Base-by-base conservation (phyloP, 2,797 vertebrate genomes). In the Microctenopoma stevenorrisi region DNA sequence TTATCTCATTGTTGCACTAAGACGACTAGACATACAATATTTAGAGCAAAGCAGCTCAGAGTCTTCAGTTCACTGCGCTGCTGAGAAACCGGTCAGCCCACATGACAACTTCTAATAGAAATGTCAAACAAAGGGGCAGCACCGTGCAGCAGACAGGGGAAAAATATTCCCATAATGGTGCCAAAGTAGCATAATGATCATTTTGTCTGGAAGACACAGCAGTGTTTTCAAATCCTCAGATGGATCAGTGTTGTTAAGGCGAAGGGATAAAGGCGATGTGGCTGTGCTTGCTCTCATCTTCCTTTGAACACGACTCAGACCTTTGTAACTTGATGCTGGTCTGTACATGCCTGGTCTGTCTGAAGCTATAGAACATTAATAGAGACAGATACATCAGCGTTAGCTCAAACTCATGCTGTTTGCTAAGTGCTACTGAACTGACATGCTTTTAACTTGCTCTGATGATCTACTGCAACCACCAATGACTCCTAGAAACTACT, bases 161-260 rank as follows among this genome's bases (percentile, higher is more conserved):
- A 72, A 82, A 76, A 85, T 72, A 74, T 74, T 79, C 79, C 77
- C 72, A 30, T 11, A 56, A 71, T 73, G 68, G 52, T 48, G 81
- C 62, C 16, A 12, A 76, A 53, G 35, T 8, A 49, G 40, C 43
- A 57, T 60, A 71, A 30, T 48, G 16, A 44, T 38, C 35, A 54
- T 65, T 48, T 76, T n/a, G 56, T 49, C 63, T n/a, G 26, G 1
- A 65, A 68, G 58, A 66, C 1, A 1, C 53, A 44, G 10, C 48
- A n/a, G 26, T 50, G 49, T 35, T 26, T 51, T n/a, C 1, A 52
- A 55, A 56, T 22, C 72, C 74, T 74, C 65, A 33, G 18, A 52
- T 42, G 61, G 59, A 58, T 62, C 51, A 25, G 7, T 64, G 26
- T 1, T 8, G n/a, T 50, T 26, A 7, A 33, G 3, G 57, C 38